phyloP scores from a whole-genome alignment of 2,797 vertebrate genomes.

The Tinamus major region DNA sequence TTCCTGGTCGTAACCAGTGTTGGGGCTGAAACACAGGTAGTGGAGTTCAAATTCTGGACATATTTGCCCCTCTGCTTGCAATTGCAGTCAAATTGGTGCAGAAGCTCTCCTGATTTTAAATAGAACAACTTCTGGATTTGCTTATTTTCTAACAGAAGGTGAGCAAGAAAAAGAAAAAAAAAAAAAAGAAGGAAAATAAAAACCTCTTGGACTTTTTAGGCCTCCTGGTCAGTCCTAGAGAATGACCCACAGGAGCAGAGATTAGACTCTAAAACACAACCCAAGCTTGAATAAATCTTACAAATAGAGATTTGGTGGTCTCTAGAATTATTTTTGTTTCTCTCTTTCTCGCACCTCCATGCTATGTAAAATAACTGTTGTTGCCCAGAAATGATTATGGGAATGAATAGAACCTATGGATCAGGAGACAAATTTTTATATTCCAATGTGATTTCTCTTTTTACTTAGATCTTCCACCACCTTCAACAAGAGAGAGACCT shows the following conservation, averaged over 20 bases:
- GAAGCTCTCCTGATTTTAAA: neutral
- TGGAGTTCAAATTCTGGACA: neutral
- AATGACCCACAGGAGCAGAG: neutral
- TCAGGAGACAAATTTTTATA: constrained; percentile 59
- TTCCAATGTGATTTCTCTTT: constrained; percentile 68
- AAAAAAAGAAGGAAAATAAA: neutral
- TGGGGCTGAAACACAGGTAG: neutral
- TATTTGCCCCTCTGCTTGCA: neutral
- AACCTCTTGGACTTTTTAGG: neutral
- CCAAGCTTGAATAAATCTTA: neutral
- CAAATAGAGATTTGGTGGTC: too few species aligned
- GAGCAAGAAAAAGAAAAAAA: neutral
- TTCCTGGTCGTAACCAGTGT: fast-evolving
- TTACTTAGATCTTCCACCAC: constrained; percentile 87
- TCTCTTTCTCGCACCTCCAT: neutral
- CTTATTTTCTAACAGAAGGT: neutral
- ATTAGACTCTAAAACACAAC: neutral
- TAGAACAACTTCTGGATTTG: neutral
- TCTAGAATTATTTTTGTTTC: neutral
- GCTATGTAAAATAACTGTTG: constrained; percentile 7
- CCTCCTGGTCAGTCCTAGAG: neutral
- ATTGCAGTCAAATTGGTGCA: neutral
- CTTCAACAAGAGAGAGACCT: constrained; percentile 89
- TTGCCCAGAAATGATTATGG: constrained; percentile 19
- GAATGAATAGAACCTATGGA: constrained; percentile 2